Base-by-base conservation (phyloP, 2,113 vertebrate genomes). In the Antennarius striatus region DNA sequence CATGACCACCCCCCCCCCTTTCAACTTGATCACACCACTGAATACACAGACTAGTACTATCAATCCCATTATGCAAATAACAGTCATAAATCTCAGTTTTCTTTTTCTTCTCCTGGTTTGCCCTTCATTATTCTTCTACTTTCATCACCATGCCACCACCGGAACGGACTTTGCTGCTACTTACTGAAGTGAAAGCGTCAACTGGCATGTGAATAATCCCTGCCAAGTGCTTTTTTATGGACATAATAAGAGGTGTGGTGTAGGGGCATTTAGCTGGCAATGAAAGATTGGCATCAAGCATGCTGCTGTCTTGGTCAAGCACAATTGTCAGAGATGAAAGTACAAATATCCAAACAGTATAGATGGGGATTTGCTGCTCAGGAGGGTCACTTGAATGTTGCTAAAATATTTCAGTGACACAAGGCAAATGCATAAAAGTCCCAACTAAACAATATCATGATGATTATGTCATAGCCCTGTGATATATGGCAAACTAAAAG, bases 61-160 rank as follows among this genome's bases (percentile, higher is more conserved):
- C 90, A 90, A 89, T 85, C 73, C 79, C 84, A 88, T 89, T 91
- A 90, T 91, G 88, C 73, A 88, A 91, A 91, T 90, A 13, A 1
- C 3, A 46, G 74, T 89, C 76, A 83, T 85, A 86, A 86, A 87
- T 89, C 71, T 46, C 53, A 14, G 73, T 71, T 57, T 59, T 58
- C 59, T 42, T 40, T n/a, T 51, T 42, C 43, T 49, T 16, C 15
- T 63, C 58, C 62, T 17, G 17, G 22, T 6, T 53, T 42, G 54
- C 56, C 70, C 80, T 36, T 54, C 6, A 58, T 79, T 63, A 78
- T 81, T 70, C 63, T 65, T 73, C 58, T n/a, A 66, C 53, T 5
- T 77, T 62, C 63, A 68, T 77, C 79, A 68, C 66, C 56, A 45
- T 57, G 77, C 68, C 75, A 56, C 77, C 69, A 51, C 62, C 10